Conservation (phyloP, 2,888 invertebrate species). For the Brachypalpus laphriformis region DNA sequence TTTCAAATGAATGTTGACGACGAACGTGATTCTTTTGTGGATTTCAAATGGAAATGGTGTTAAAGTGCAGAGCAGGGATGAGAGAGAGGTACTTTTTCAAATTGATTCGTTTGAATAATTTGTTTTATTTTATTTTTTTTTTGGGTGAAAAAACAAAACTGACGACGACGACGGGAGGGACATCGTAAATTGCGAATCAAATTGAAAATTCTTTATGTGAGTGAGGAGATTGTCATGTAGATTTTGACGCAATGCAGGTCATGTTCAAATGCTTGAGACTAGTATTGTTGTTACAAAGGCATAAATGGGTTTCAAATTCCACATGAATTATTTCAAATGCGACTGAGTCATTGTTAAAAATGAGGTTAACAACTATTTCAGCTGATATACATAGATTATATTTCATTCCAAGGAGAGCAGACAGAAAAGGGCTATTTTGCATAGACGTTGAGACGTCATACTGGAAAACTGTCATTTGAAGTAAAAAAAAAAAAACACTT, state of each 20-base stretch:
- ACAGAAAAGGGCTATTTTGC: neutral
- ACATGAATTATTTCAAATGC: neutral
- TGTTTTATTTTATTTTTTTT: conserved; percentile 17
- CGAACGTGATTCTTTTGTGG: conserved; percentile 59
- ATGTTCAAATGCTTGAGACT: neutral
- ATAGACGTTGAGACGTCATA: neutral
- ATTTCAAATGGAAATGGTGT: conserved; percentile 22
- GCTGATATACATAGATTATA: neutral
- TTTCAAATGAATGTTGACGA: conserved; percentile 20
- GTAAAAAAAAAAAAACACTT: neutral
- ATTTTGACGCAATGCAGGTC: conserved; percentile 28
- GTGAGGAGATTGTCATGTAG: neutral
- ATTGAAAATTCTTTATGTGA: conserved; percentile 23
- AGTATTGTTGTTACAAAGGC: neutral
- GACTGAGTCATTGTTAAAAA: neutral
- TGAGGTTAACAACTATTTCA: neutral
- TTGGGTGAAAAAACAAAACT: neutral
- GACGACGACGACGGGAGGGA: neutral
- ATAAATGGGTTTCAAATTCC: neutral
- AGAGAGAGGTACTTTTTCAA: conserved; percentile 16
- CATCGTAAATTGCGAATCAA: neutral
- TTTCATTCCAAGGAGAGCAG: neutral
- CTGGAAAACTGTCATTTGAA: neutral
- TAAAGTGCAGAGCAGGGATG: conserved; percentile 1
- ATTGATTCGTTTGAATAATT: conserved; percentile 44